phyloP scores from a whole-genome alignment of 2,888 invertebrate genomes.

The Eristalis intricaria region DNA sequence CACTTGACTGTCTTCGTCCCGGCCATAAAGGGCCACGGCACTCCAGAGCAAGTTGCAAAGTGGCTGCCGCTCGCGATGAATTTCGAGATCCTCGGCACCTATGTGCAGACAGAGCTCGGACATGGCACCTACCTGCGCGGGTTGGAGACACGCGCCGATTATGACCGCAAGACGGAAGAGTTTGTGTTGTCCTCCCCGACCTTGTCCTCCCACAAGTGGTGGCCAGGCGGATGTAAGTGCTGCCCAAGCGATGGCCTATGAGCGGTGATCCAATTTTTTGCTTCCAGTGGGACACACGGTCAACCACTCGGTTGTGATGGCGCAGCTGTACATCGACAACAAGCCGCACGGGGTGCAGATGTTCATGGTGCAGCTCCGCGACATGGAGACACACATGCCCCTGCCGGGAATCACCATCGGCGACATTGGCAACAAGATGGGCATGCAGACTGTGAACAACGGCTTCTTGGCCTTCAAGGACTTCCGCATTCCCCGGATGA shows the following conservation, averaged over 20 bases:
- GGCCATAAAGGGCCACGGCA: slow-evolving; percentile 91
- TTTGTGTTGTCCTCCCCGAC: slow-evolving; percentile 94
- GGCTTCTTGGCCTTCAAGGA: slow-evolving; percentile 94
- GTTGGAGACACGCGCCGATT: slow-evolving; percentile 94
- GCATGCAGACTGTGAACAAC: slow-evolving; percentile 95
- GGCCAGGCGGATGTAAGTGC: slow-evolving; percentile 94
- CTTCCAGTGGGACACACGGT: slow-evolving; percentile 93
- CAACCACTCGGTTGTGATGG: slow-evolving; percentile 95
- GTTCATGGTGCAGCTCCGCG: slow-evolving; percentile 94
- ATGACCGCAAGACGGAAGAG: slow-evolving; percentile 90
- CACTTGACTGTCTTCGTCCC: slow-evolving; percentile 96
- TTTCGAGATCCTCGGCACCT: slow-evolving; percentile 92
- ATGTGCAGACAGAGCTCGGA: slow-evolving; percentile 96
- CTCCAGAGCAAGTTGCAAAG: slow-evolving; percentile 90
- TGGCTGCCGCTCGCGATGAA: slow-evolving; percentile 92
- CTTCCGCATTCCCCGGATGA: slow-evolving; percentile 91
- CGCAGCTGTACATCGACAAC: slow-evolving; percentile 92
- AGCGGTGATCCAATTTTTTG: background rate
- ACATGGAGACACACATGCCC: slow-evolving; percentile 93
- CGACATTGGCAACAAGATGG: slow-evolving; percentile 96
- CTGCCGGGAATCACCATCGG: slow-evolving; percentile 93
- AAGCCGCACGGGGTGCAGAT: slow-evolving; percentile 93
- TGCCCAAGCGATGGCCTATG: background rate
- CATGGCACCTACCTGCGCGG: slow-evolving; percentile 95
- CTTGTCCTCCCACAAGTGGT: slow-evolving; percentile 95